A percentile compares a stretch with the other conserved stretches of the same genome.
These are phyloP conservation scores for Aselliscus stoliczkanus DNA, from an alignment of 2,797 vertebrate genomes.

Conservation along the genomic window DNA sequence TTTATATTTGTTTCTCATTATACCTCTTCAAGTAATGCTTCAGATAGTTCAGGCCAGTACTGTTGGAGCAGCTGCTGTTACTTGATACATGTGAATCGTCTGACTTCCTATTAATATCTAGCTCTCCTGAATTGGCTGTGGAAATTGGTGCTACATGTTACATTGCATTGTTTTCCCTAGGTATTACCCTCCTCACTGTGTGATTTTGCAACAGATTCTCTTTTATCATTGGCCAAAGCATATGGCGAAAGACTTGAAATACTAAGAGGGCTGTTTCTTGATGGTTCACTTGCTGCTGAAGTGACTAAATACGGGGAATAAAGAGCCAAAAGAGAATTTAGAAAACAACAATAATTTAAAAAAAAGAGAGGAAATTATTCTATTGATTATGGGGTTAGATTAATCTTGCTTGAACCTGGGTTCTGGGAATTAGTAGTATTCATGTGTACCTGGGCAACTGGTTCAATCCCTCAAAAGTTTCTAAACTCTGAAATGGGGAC, in stretches of 20 bases:
- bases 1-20: background rate
- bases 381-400: background rate
- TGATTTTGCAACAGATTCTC: background rate
- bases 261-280: background rate
- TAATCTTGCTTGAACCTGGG: background rate
- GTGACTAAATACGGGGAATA: background rate
- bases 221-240: background rate
- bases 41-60: background rate
- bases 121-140: background rate
- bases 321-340: background rate
- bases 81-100: background rate
- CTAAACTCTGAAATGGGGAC: background rate
- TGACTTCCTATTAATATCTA: background rate
- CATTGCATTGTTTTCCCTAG: background rate
- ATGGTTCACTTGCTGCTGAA: background rate
- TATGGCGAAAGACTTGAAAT: background rate
- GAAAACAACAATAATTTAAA: background rate
- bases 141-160: background rate
- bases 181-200: background rate
- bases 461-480: background rate
- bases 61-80: background rate
- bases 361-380: background rate
- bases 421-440: background rate
- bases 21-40: background rate
- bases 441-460: background rate